These are phyloP conservation scores for Cotesia vestalis DNA, from an alignment of 1,140 invertebrate genomes.

Conservation along the genomic window DNA sequence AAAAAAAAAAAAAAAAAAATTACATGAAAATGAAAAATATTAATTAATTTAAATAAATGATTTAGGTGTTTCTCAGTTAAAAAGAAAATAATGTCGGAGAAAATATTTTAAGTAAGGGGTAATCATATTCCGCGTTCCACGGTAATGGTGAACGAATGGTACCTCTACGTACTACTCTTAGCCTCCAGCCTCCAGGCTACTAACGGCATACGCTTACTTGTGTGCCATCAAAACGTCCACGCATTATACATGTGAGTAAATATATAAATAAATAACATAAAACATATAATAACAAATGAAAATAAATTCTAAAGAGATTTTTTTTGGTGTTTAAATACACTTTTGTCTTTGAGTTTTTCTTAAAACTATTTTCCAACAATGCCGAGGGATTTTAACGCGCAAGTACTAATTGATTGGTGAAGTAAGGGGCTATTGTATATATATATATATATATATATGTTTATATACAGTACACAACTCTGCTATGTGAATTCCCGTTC, in stretches of 20 bases:
- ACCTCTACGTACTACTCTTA: constrained; percentile 17
- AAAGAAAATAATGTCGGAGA: background rate
- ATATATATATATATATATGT: background rate
- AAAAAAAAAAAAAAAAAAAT: background rate
- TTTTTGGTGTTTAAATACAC: too few relatives aligned
- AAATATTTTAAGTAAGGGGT: constrained; percentile 42
- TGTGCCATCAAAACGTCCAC: constrained; percentile 50
- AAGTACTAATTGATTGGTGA: too few relatives aligned
- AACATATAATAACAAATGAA: too few relatives aligned
- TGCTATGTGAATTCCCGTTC: background rate
- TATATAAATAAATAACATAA: background rate
- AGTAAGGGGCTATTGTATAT: background rate
- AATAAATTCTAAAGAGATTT: too few relatives aligned
- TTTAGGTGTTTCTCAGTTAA: constrained; percentile 46
- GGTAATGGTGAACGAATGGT: constrained; percentile 56
- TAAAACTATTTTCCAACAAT: too few relatives aligned
- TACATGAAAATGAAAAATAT: too few relatives aligned
- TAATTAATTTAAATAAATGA: constrained; percentile 3
- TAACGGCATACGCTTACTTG: constrained; percentile 55
- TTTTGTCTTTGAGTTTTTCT: too few relatives aligned
- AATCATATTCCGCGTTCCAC: constrained; percentile 64
- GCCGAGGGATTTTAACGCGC: too few relatives aligned
- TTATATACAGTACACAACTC: background rate
- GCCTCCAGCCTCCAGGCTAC: constrained; percentile 48
- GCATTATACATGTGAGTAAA: constrained; percentile 26